Evolutionary conservation across 2,797 vertebrate genomes (phyloP), one percentile per base, ranked within the genome.

Genomic region (Limosa lapponica): DNA sequence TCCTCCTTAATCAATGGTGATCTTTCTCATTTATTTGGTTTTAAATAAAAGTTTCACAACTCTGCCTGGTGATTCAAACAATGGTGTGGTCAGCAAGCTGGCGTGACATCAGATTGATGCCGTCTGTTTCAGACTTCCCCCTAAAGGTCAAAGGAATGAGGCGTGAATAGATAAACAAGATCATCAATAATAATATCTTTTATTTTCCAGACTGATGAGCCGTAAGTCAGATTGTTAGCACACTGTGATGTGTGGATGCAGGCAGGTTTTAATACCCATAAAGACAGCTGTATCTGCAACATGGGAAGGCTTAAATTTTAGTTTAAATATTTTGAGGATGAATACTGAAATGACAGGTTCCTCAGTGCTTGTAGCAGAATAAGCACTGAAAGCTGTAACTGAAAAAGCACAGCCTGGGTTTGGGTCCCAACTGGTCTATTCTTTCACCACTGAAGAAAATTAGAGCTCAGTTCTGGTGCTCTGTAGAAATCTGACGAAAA

Each of bases 181-280:
- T 66, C 67, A 74, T 70, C 92, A 62, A 82, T 94, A 93, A 87
- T 82, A 73, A 80, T 74, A 77, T 84, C 8, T 95, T 96, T 95
- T 74, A 74, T 93, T 97, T 96, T 96, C 67, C 34, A 82, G 77
- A 20, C 72, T 94, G 90, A 86, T 90, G 86, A 93, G 67, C 55
- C 15, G 1, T 59, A 87, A 89, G 43, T 95, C 58, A 88, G 57
- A 62, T 48, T 84, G 54, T 90, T 91, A 95, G 32, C 18, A 82
- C 25, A 81, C 59, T 67, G 65, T 69, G 71, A 83, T 91, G 46
- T 48, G 70, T 87, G 54, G 37, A 71, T 84, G 49, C 27, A 54
- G 64, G 22, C 41, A 87, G 87, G 46, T 87, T 95, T 93, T 69
- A 91, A 92, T 58, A 84, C 3, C 37, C 83, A 55, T 93, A 79